A percentile compares a stretch with the other conserved stretches of the same genome.
These are phyloP conservation scores for Lepidurus packardi DNA, from an alignment of 1,140 invertebrate species.

Conservation along the genomic window DNA sequence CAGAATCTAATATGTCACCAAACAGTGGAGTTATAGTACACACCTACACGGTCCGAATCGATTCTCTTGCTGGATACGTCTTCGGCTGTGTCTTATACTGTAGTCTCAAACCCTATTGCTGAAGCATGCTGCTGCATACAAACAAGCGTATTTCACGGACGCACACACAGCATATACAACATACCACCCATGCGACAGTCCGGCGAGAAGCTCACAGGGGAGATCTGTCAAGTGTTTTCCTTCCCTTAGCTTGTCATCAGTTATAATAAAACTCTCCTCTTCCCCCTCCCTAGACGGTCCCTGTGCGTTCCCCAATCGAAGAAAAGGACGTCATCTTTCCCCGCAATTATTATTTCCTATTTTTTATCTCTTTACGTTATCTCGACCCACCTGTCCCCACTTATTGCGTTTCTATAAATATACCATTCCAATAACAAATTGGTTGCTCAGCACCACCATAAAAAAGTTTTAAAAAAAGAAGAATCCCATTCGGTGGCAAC, in stretches of 20 bases:
- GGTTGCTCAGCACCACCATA: too few relatives aligned
- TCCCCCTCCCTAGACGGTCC: neutral
- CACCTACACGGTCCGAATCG: neutral
- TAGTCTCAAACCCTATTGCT: neutral
- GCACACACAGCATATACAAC: neutral
- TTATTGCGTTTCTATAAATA: too few relatives aligned
- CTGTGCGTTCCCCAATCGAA: neutral
- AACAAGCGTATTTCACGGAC: slow-evolving; percentile 3
- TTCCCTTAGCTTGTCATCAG: slow-evolving; percentile 2
- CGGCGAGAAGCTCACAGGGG: neutral
- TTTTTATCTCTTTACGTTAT: too few relatives aligned
- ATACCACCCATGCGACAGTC: neutral
- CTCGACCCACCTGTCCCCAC: too few relatives aligned
- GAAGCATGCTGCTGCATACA: neutral
- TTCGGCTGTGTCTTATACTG: neutral
- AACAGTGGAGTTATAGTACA: neutral
- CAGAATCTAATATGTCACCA: neutral
- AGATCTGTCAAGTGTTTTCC: slow-evolving; percentile 15
- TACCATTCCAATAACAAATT: too few relatives aligned
- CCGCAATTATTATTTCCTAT: neutral
- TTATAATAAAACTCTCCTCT: neutral
- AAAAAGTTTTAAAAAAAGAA: too few relatives aligned
- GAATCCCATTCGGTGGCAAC: too few relatives aligned
- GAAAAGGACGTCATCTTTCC: neutral
- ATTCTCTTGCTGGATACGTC: neutral